Conservation (phyloP, 2,113 vertebrate genomes). For the Rafetus swinhoei region DNA sequence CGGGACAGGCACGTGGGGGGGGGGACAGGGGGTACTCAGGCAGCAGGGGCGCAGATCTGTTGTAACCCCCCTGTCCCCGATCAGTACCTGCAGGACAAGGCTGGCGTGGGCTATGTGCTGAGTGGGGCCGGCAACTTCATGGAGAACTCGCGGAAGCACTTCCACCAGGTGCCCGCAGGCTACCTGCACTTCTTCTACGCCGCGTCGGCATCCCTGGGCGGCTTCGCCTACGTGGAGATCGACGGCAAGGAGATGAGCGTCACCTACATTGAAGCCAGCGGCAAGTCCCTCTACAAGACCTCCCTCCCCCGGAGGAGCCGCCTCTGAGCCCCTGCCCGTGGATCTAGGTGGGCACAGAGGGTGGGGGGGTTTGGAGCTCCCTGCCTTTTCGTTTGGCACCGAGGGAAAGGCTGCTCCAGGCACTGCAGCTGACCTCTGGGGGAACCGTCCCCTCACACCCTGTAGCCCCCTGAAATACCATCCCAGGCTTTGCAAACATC, state of each 20-base stretch:
- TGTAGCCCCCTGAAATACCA: not conserved
- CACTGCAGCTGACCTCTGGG: not conserved
- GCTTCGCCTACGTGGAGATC: conserved; percentile 86
- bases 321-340: not conserved
- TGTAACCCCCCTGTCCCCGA: not conserved
- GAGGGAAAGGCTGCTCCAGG: not conserved
- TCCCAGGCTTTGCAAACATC: not conserved
- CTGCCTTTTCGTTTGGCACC: not conserved
- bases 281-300: conserved; percentile 88
- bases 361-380: not conserved
- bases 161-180: conserved; percentile 79
- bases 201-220: conserved; percentile 80
- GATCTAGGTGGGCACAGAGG: not conserved
- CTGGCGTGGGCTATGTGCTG: conserved; percentile 86
- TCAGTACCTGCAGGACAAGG: conserved; percentile 86
- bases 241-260: conserved; percentile 81
- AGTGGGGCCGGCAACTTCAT: conserved; percentile 94
- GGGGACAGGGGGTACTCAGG: no score
- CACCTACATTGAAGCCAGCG: conserved; percentile 86
- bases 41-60: not conserved
- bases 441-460: not conserved
- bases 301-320: conserved; percentile 76
- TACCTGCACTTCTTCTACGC: conserved; percentile 89
- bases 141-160: conserved; percentile 83
- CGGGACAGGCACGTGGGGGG: no score